phyloP scores from a whole-genome alignment of 37 sponge, comb jelly and placozoan species.

The Beroe ovata region DNA sequence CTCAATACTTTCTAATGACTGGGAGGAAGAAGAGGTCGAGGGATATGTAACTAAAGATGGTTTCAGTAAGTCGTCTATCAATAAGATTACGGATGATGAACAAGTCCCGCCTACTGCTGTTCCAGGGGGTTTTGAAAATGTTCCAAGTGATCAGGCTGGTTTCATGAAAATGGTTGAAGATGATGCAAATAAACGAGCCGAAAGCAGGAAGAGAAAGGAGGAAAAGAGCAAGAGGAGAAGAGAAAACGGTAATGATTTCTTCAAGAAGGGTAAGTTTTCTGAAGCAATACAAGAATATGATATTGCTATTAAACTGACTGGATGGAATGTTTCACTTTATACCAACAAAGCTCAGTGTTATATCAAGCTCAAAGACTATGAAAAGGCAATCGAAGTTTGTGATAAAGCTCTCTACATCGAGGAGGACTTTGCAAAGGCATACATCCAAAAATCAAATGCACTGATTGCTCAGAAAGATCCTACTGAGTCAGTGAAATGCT shows the following conservation, averaged over 20 bases:
- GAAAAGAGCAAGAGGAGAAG: constrained; percentile 35
- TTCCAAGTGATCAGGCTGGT: constrained; percentile 4
- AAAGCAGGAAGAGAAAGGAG: constrained; percentile 28
- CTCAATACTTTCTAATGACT: constrained; percentile 3
- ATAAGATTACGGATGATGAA: neutral
- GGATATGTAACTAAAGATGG: constrained; percentile 37
- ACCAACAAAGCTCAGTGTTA: constrained; percentile 61
- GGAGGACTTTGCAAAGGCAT: constrained; percentile 47
- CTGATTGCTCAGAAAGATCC: neutral
- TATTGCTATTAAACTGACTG: constrained; percentile 54
- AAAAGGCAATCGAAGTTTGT: constrained; percentile 43
- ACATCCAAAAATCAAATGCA: constrained; percentile 57
- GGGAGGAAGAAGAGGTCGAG: constrained; percentile 55
- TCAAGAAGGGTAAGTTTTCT: neutral
- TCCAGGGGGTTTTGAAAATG: neutral
- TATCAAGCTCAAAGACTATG: constrained; percentile 6
- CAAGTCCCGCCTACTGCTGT: neutral
- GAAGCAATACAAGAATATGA: constrained; percentile 52
- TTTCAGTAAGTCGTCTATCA: constrained; percentile 21
- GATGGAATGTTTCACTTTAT: constrained; percentile 50
- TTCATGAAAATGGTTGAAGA: constrained; percentile 43
- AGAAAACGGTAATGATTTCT: constrained; percentile 29
- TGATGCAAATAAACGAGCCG: constrained; percentile 41
- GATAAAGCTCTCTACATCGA: constrained; percentile 56
- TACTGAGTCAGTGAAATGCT: constrained; percentile 5